Conservation (phyloP, 2,888 invertebrate genomes). For the Antheraea yamamai region DNA sequence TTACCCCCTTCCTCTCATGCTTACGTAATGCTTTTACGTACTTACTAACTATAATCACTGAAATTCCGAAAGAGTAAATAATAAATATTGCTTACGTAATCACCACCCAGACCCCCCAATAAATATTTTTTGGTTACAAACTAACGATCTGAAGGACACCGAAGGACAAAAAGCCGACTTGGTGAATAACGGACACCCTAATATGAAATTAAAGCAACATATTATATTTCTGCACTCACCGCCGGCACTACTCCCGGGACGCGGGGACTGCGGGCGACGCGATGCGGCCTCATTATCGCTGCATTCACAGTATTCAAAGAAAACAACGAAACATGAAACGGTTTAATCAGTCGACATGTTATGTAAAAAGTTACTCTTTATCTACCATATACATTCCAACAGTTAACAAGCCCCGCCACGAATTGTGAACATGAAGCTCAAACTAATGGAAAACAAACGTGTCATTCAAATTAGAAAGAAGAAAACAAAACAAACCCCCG, state of each 20-base stretch:
- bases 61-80: too few species aligned
- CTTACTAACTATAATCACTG: too few species aligned
- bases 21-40: too few species aligned
- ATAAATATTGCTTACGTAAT: too few species aligned
- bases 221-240: conserved; percentile 41
- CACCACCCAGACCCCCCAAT: too few species aligned
- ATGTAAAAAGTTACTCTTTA: neutral
- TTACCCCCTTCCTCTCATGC: too few species aligned
- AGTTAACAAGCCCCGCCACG: neutral
- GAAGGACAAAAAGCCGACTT: too few species aligned
- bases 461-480: neutral
- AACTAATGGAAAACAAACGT: neutral
- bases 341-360: neutral
- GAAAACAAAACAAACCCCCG: neutral
- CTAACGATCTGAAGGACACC: too few species aligned
- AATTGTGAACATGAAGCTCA: neutral
- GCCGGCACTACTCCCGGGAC: conserved; percentile 59
- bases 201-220: neutral
- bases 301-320: conserved; percentile 25
- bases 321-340: neutral
- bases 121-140: too few species aligned
- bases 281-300: conserved; percentile 51
- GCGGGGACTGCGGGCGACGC: conserved; percentile 59
- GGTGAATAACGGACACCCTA: too few species aligned
- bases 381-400: neutral